Evolutionary conservation across 1,140 invertebrate species (phyloP), one percentile per base, ranked within the genome.

Genomic region (Cherax destructor): DNA sequence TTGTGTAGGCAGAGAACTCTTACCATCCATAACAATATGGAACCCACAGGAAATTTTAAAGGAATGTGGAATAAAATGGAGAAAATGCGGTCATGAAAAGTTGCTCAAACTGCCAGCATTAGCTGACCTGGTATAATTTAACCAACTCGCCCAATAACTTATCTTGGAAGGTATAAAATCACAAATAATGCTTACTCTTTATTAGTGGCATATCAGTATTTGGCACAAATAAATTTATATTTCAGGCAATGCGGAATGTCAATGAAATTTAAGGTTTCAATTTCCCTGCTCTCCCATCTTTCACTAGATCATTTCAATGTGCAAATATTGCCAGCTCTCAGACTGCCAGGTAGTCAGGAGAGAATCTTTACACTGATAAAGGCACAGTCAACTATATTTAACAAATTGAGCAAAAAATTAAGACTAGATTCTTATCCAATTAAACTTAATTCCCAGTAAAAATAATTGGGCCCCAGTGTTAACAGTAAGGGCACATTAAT

Each of bases 341-440:
- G 30, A 41, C 30, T 41, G 30, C 30, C 30, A 41, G 30, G 0
- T 41, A 41, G 30, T 41, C 30, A 41, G 30, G 30, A 41, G 30
- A 41, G 52, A 9, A 56, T 56, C 52, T 56, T 56, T 56, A 59
- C 50, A 56, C 24, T 50, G 24, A 59, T 56, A 88, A 88, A 88
- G 87, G 87, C 87, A 88, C 87, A 83, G 79, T 88, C 30, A 21
- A 10, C 61, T 78, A 77, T n/a, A 80, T 80, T 56, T 74, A 72
- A 50, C 21, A 81, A 88, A 65, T 88, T 88, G 87, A 88, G 87
- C 87, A 88, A 88, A 74, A 77, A 88, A 88, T 83, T 88, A 41
- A 81, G 87, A 88, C 87, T 88, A 88, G 87, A 88, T 24, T 49
- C n/a, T 74, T 30, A 88, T n/a, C 87, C 87, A 88, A 88, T 88